Evolutionary conservation across 2,797 vertebrate species (phyloP), one percentile per base, ranked within the genome.

Genomic region (Acridotheres tristis): DNA sequence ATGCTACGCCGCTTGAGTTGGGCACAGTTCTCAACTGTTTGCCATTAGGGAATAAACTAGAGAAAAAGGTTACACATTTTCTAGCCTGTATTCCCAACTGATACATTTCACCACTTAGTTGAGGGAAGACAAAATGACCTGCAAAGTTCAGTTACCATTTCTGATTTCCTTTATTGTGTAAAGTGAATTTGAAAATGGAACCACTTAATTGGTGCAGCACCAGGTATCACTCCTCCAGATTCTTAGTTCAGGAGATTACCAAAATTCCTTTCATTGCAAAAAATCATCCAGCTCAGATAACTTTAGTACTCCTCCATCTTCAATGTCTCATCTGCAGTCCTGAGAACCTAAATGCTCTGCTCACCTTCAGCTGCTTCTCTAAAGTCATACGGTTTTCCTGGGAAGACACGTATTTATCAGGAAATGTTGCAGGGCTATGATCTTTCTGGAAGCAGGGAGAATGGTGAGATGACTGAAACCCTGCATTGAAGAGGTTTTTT

Each of bases 1-100:
- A 9, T 9, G 19, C n/a, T 38, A 29, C 61, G 13, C 48, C 59
- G 15, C 26, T n/a, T 2, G 0, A 10, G 38, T 71, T 14, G 11
- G 38, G 30, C 27, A 66, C 22, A 67, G 40, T 38, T 86, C 58
- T 72, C 38, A 77, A 45, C 11, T 15, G 30, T 38, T 48, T 57
- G 40, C 36, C 42, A 10, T 19, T 30, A 22, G 12, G 14, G 25
- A 78, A 85, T 7, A 36, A 86, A 47, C 10, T 17, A 34, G 32
- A 89, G 27, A 21, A 68, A 86, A 72, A 87, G 4, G 5, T 22
- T 72, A 36, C 4, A 22, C 5, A 7, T 72, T 43, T 89, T 68
- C n/a, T 34, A 76, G 23, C 3, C 34, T 12, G 59, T 55, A 30
- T 67, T 76, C 14, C 36, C 14, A 55, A n/a, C 2, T 76, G 12